Percentiles rank a stretch among this genome's conserved stretches.
phyloP scores from a whole-genome alignment of 2,888 invertebrate genomes.

The Steinernema carpocapsae region DNA sequence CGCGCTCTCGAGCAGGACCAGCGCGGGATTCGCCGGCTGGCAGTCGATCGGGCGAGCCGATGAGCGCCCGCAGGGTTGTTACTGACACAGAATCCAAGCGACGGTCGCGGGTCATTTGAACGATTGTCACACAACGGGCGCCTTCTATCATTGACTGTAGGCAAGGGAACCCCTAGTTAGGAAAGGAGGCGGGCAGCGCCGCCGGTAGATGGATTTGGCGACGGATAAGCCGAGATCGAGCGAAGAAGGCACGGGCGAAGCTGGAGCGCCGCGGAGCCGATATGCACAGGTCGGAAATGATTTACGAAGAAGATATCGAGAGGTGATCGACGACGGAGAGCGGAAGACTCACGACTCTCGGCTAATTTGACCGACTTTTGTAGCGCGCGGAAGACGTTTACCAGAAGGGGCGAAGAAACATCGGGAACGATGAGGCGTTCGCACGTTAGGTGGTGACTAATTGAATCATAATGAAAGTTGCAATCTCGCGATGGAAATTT shows the following conservation, averaged over 20 bases:
- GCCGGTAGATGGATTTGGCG: neutral
- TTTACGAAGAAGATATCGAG: conserved; percentile 30
- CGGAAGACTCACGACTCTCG: neutral
- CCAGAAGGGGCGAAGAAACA: conserved; percentile 7
- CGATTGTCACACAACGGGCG: conserved; percentile 28
- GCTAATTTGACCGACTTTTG: conserved; percentile 32
- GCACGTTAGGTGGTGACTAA: neutral
- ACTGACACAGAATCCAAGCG: conserved; percentile 29
- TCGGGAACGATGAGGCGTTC: neutral
- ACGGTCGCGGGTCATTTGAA: conserved; percentile 22
- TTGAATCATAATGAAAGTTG: conserved; percentile 12
- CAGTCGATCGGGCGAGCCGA: neutral
- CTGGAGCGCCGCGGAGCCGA: neutral
- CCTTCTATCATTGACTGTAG: neutral
- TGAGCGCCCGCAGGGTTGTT: conserved; percentile 8
- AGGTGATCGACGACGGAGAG: neutral
- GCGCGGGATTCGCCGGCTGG: conserved; percentile 4
- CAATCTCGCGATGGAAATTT: neutral
- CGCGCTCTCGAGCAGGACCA: neutral
- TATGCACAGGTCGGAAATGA: conserved; percentile 22
- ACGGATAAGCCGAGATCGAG: conserved; percentile 25
- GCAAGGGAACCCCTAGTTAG: neutral
- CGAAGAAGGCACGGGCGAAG: conserved; percentile 1
- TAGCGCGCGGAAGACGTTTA: conserved; percentile 21
- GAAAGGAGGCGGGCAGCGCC: too few relatives aligned